A percentile compares a stretch with the other conserved stretches of the same genome.
phyloP scores from a whole-genome alignment of 2,888 invertebrate species.

The Pardosa pseudoannulata region DNA sequence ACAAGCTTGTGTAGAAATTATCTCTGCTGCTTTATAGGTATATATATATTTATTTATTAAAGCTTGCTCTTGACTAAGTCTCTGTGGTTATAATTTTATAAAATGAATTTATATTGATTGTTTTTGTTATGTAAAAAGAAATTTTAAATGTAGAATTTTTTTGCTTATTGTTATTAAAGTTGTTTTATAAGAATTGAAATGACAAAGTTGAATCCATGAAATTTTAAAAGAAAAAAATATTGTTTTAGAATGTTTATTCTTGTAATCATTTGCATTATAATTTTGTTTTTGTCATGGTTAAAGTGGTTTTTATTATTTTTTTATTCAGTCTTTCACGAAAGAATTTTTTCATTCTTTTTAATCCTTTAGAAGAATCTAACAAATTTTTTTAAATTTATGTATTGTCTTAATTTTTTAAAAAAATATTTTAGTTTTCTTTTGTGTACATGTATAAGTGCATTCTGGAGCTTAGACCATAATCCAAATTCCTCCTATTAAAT shows the following conservation, averaged over 20 bases:
- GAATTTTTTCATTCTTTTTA: neutral
- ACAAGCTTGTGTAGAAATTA: conserved; percentile 19
- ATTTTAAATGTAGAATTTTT: neutral
- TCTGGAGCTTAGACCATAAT: neutral
- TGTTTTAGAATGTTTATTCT: neutral
- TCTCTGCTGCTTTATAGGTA: conserved; percentile 2
- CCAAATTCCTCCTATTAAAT: conserved; percentile 2
- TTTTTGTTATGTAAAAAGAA: conserved; percentile 28
- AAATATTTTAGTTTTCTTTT: neutral
- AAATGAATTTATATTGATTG: conserved; percentile 29
- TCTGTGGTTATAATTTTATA: neutral
- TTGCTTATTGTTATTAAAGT: neutral
- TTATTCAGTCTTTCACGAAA: conserved; percentile 2
- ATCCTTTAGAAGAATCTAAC: neutral
- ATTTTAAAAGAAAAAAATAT: neutral
- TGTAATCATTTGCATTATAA: neutral
- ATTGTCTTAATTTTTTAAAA: neutral
- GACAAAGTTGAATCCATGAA: neutral
- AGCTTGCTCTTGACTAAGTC: neutral
- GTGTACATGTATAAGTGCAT: neutral
- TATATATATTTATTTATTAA: conserved; percentile 8
- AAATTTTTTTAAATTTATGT: neutral
- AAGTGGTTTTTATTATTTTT: neutral
- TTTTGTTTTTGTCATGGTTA: neutral
- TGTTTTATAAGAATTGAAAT: neutral